phyloP scores from a whole-genome alignment of 2,113 vertebrate species.

The Setophaga coronata region DNA sequence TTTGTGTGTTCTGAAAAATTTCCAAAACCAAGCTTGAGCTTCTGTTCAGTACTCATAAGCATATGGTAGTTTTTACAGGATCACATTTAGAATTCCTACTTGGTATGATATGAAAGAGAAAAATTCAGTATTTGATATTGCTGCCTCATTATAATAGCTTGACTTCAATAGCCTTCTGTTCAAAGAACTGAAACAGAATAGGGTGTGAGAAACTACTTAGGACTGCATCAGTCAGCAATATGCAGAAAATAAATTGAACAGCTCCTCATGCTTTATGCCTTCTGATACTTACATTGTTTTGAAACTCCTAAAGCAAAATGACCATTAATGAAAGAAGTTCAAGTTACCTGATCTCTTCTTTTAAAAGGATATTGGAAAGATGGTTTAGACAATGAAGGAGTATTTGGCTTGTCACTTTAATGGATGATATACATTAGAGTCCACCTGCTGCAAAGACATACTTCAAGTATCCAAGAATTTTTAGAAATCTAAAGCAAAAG shows the following conservation, averaged over 20 bases:
- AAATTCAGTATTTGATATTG: constrained; percentile 20
- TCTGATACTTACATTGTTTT: not conserved
- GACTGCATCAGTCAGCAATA: constrained; percentile 13
- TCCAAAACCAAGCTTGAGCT: not conserved
- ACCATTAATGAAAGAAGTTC: not conserved
- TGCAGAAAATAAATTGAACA: constrained; percentile 21
- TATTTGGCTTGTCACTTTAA: not conserved
- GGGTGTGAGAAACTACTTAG: constrained; percentile 21
- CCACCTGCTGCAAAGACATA: not conserved
- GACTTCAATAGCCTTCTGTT: constrained; percentile 45
- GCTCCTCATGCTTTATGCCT: not conserved
- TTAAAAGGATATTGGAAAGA: not conserved
- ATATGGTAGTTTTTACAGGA: constrained; percentile 50
- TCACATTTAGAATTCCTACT: not conserved
- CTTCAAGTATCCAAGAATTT: not conserved
- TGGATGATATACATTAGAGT: not conserved
- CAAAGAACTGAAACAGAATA: constrained; percentile 23
- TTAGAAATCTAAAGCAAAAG: not conserved
- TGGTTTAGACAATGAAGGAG: not conserved
- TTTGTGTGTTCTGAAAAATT: constrained; percentile 9
- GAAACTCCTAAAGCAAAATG: not conserved
- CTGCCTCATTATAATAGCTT: constrained; percentile 36
- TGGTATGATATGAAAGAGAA: constrained; percentile 34
- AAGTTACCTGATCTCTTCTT: not conserved
- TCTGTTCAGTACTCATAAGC: constrained; percentile 4